Conservation (phyloP, 1,140 invertebrate species). For the Polypedilum vanderplanki region DNA sequence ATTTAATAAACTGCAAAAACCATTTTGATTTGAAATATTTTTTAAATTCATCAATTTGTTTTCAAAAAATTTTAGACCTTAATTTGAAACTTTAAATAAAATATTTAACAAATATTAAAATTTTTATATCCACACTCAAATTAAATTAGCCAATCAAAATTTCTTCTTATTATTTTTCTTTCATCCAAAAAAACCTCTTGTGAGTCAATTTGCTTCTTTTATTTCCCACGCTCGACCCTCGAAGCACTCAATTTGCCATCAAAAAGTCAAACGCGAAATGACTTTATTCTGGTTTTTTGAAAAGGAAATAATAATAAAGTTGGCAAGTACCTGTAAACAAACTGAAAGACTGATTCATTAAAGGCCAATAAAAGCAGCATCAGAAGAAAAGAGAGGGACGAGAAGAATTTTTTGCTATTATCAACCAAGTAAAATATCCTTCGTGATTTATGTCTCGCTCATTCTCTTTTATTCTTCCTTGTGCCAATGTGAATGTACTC, state of each 20-base stretch:
- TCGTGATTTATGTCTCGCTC: background rate
- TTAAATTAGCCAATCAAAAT: too few relatives aligned
- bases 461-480: background rate
- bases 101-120: too few relatives aligned
- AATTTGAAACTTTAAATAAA: too few relatives aligned
- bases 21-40: too few relatives aligned
- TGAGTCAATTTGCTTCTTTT: too few relatives aligned
- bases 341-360: background rate
- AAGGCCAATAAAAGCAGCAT: background rate
- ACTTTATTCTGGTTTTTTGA: background rate
- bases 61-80: too few relatives aligned
- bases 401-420: background rate
- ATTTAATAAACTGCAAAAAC: too few relatives aligned
- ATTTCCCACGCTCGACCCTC: too few relatives aligned
- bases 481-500: background rate
- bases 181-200: too few relatives aligned
- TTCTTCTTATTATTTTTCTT: too few relatives aligned
- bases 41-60: too few relatives aligned
- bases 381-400: background rate
- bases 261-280: background rate
- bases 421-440: background rate
- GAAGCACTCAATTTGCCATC: background rate
- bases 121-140: too few relatives aligned
- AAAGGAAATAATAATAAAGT: background rate
- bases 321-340: slow-evolving; percentile 12